These are phyloP conservation scores for Podarcis cretensis DNA, from an alignment of 2,113 vertebrate species.

Conservation along the genomic window DNA sequence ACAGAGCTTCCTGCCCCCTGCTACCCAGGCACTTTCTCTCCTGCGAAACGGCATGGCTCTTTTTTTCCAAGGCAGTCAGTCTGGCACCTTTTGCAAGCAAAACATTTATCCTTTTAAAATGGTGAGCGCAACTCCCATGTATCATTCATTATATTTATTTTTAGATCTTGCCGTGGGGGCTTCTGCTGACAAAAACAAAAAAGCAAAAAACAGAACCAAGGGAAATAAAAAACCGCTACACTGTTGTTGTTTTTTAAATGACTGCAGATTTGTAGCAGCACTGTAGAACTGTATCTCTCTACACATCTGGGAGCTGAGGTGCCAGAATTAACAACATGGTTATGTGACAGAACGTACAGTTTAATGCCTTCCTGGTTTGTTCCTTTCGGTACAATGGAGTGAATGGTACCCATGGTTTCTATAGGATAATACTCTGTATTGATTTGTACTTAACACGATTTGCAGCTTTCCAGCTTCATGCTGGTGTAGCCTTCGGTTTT, in stretches of 20 bases:
- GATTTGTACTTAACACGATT: not conserved
- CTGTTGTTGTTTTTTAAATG: not conserved
- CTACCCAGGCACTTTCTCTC: not conserved
- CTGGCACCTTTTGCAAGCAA: not conserved
- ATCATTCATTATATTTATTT: not conserved
- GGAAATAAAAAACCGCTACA: not conserved
- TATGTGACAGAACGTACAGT: not conserved
- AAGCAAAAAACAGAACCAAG: not conserved
- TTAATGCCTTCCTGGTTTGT: conserved; percentile 13
- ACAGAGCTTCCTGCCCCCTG: not conserved
- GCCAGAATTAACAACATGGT: not conserved
- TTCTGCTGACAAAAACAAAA: not conserved
- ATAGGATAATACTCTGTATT: conserved; percentile 28
- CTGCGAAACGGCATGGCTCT: not conserved
- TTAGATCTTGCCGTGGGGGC: conserved; percentile 20
- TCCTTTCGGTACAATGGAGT: accelerated
- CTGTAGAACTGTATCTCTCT: not conserved
- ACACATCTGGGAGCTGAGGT: not conserved
- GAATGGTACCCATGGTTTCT: not conserved
- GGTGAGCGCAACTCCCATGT: not conserved
- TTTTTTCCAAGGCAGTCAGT: not conserved
- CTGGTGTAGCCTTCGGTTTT: conserved; percentile 28
- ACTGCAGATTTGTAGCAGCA: conserved; percentile 3
- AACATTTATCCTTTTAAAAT: conserved; percentile 31
- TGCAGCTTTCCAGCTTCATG: accelerated